Conservation (phyloP, 2,113 vertebrate species). For the Amazona guildingii region DNA sequence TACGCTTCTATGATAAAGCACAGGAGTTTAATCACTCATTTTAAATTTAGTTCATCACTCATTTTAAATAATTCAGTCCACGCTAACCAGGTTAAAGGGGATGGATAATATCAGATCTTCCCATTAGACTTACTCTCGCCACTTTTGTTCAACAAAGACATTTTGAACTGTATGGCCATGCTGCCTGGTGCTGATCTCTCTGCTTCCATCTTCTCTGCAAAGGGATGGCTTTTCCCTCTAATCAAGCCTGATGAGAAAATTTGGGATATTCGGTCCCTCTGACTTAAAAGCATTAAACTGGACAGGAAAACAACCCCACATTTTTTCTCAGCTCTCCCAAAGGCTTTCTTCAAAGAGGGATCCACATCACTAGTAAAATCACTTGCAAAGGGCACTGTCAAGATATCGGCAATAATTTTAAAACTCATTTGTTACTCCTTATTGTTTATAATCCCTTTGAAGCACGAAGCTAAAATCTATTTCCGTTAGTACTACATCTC, state of each 20-base stretch:
- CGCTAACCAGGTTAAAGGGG: not conserved
- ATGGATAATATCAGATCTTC: not conserved
- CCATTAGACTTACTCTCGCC: not conserved
- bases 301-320: not conserved
- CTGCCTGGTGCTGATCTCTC: not conserved
- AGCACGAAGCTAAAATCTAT: not conserved
- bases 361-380: slow-evolving; percentile 10
- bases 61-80: not conserved
- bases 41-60: not conserved
- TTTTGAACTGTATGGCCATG: not conserved
- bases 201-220: not conserved
- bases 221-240: not conserved
- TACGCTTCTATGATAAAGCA: not conserved
- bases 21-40: not conserved
- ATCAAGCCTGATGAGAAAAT: not conserved
- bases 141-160: not conserved
- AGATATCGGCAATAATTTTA: slow-evolving; percentile 25
- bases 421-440: slow-evolving; percentile 26
- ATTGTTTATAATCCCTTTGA: not conserved
- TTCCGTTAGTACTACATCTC: not conserved
- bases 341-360: slow-evolving; percentile 1
- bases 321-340: not conserved
- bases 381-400: not conserved
- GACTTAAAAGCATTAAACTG: not conserved
- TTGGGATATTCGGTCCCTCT: not conserved